Evolutionary conservation across 2,797 vertebrate species (phyloP).

Genomic region (Lindbergichthys nudifrons): DNA sequence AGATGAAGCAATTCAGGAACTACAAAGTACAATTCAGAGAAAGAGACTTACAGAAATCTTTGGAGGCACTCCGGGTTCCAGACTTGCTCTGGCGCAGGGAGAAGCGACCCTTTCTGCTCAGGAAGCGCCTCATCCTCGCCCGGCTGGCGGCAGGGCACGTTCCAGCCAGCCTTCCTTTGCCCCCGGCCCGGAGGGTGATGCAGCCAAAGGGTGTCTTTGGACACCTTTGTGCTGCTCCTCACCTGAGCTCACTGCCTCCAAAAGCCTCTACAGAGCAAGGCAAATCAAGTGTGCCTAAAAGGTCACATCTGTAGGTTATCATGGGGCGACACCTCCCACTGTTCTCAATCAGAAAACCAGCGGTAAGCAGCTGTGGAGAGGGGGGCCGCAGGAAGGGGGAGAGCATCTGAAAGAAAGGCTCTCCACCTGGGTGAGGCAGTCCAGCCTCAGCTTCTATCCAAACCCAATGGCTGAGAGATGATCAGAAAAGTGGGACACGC

Average conservation of each 20-base stretch:
- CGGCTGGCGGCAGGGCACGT: slow-evolving; percentile 79
- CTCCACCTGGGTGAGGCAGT: slow-evolving; percentile 72
- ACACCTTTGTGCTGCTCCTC: slow-evolving; percentile 68
- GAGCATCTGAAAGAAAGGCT: slow-evolving; percentile 52
- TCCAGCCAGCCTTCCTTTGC: slow-evolving; percentile 79
- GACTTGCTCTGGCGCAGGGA: slow-evolving; percentile 83
- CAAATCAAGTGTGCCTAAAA: slow-evolving; percentile 34
- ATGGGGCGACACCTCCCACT: slow-evolving; percentile 47
- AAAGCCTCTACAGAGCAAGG: slow-evolving; percentile 40
- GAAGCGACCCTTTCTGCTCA: slow-evolving; percentile 81
- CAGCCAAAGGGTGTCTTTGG: slow-evolving; percentile 67
- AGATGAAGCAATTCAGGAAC: slow-evolving; percentile 34
- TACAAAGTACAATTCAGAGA: slow-evolving; percentile 23
- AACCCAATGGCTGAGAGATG: slow-evolving; percentile 74
- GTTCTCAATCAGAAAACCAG: slow-evolving; percentile 59
- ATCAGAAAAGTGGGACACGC: slow-evolving; percentile 86
- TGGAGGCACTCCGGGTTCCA: slow-evolving; percentile 80
- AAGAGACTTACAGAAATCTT: slow-evolving; percentile 89
- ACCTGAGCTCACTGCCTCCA: slow-evolving; percentile 55
- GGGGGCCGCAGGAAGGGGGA: slow-evolving; percentile 49
- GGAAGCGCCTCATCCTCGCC: slow-evolving; percentile 83
- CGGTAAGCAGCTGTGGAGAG: slow-evolving; percentile 22
- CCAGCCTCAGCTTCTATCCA: slow-evolving; percentile 69
- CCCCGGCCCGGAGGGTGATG: slow-evolving; percentile 66
- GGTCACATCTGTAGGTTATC: slow-evolving; percentile 68